Percentiles rank a stretch among this genome's conserved stretches.
These are phyloP conservation scores for Drosophila tristis DNA, from an alignment of 1,140 invertebrate genomes.

Conservation along the genomic window DNA sequence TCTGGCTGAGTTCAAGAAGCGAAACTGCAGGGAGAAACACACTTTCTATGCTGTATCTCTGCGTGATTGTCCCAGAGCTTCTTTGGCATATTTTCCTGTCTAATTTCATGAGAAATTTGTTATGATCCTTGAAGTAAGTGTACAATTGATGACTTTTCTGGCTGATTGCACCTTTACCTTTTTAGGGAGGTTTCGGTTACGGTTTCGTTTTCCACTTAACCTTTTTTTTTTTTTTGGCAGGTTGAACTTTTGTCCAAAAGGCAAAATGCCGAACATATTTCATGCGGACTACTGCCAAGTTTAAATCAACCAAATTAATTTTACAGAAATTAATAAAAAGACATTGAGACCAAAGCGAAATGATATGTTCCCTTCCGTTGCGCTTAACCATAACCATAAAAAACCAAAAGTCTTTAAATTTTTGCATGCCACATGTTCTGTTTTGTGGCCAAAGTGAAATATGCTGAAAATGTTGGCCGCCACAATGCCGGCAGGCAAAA, in stretches of 20 bases:
- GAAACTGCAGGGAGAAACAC: not conserved
- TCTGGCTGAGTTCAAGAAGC: slow-evolving; percentile 26
- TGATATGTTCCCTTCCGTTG: too few species aligned
- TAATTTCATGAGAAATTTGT: too few species aligned
- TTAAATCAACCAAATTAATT: slow-evolving; percentile 76
- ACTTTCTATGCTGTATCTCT: not conserved
- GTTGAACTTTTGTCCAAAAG: slow-evolving; percentile 45
- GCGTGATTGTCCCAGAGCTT: too few species aligned
- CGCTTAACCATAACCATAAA: slow-evolving; percentile 3
- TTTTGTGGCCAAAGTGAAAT: slow-evolving; percentile 30
- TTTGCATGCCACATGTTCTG: slow-evolving; percentile 35
- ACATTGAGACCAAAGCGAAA: not conserved
- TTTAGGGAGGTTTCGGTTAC: slow-evolving; percentile 11
- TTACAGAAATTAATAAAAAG: slow-evolving; percentile 42
- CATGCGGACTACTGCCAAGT: slow-evolving; percentile 30
- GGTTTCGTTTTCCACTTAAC: slow-evolving; percentile 44
- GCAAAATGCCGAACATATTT: slow-evolving; percentile 36
- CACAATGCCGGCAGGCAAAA: slow-evolving; percentile 24
- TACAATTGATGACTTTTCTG: slow-evolving; percentile 40
- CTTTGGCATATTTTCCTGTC: not conserved
- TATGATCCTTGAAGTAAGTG: not conserved
- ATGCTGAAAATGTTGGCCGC: slow-evolving; percentile 38
- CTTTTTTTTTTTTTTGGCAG: slow-evolving; percentile 12
- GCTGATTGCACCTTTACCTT: slow-evolving; percentile 47
- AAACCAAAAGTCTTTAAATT: slow-evolving; percentile 29